These are phyloP conservation scores for Sinhomidia bicolor DNA, from an alignment of 2,888 invertebrate species.

Conservation along the genomic window DNA sequence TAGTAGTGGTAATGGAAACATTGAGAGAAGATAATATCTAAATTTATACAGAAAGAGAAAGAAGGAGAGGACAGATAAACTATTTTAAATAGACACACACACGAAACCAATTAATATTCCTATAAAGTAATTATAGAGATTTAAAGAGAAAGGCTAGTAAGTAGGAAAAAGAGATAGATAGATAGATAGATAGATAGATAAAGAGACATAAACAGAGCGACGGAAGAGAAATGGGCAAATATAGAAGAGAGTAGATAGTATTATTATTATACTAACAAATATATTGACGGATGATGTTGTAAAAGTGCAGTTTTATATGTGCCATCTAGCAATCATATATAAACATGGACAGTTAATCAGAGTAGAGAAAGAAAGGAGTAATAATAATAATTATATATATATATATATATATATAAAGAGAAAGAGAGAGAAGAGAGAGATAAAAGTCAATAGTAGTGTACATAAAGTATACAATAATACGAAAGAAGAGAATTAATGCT, in stretches of 20 bases:
- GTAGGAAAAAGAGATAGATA: constrained; percentile 57
- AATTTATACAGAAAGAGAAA: too few species aligned
- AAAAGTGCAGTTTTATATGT: constrained; percentile 37
- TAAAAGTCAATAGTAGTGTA: constrained; percentile 28
- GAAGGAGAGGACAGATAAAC: not conserved
- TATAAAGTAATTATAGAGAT: not conserved
- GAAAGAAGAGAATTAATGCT: not conserved
- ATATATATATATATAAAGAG: too few species aligned
- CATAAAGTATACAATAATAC: constrained; percentile 26
- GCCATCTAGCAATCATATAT: constrained; percentile 41
- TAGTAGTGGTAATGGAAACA: not conserved
- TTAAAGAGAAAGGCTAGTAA: constrained; percentile 4
- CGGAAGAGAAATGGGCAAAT: constrained; percentile 24
- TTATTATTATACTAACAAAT: not conserved
- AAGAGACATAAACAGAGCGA: constrained; percentile 37
- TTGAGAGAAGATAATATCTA: too few species aligned
- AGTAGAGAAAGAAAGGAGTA: not conserved
- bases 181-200: constrained; percentile 81
- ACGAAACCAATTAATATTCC: not conserved
- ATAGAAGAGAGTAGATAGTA: constrained; percentile 8
- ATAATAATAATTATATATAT: constrained; percentile 2
- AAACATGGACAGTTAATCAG: constrained; percentile 18
- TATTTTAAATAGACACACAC: constrained; percentile 25
- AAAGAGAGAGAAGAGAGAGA: too few species aligned
- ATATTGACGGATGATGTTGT: not conserved